Base-by-base conservation (phyloP, 1,140 invertebrate genomes). In the Leptinotarsa texana region DNA sequence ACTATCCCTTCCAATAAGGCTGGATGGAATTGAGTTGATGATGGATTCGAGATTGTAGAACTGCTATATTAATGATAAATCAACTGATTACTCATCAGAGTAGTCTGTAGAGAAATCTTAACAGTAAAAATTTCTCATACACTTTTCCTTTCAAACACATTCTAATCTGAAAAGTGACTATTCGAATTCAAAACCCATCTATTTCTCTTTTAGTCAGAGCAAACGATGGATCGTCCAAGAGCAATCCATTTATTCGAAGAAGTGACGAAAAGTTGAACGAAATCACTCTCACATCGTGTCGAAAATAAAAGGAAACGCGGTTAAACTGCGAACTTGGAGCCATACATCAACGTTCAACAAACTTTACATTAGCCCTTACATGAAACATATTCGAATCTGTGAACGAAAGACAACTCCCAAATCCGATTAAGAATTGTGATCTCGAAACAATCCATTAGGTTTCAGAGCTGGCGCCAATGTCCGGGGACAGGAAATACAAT, bases 271-370 rank as follows among this genome's bases (percentile, higher is more conserved):
- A 57, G 51, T 57, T 57, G 51, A 57, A 57, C 15, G 51, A 57
- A 57, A 57, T 57, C 51, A 57, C 51, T 57, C 17, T n/a, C 8
- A 57, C 51, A 57, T 13, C 15, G 51, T 57, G 51, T 57, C 51
- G 51, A 57, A 57, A 57, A 57, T 57, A 57, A 57, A n/a, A n/a
- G 51, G 17, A 57, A 57, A 57, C 51, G 51, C 51, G 17, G 51
- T 57, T 57, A 57, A 57, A 57, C 51, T 57, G 51, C 51, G 51
- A 57, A 57, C 51, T 57, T 17, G n/a, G 13, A 57, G 17, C 51
- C 51, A 57, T 57, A n/a, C 51, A 57, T 57, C 51, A 57, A 57
- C 51, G 51, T 57, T 57, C 51, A 57, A 57, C 51, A 57, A 57
- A 57, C 51, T 57, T 57, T 57, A 57, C 51, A 57, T 57, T 57